Percentiles rank a stretch among this genome's conserved stretches.
Evolutionary conservation across 2,888 invertebrate genomes (phyloP).

Genomic region (Drosophila nr. medialis): DNA sequence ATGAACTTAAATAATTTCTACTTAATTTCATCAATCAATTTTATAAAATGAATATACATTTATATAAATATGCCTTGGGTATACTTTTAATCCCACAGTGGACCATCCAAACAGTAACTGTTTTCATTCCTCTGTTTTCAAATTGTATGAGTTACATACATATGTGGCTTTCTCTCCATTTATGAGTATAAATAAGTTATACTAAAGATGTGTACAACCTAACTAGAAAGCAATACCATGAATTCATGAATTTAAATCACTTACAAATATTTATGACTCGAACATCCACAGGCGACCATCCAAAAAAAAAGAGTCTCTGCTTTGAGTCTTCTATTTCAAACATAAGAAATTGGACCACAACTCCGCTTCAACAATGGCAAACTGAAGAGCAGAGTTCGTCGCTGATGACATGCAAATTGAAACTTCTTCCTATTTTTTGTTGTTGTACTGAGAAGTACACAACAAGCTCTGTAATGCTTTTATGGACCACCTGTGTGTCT

Average conservation of each 20-base stretch:
- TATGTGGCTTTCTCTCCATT: background rate
- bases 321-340: background rate
- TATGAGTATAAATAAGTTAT: background rate
- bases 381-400: background rate
- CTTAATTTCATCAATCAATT: too few species aligned
- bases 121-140: background rate
- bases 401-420: conserved; percentile 42
- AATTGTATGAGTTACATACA: background rate
- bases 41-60: too few species aligned
- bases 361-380: background rate
- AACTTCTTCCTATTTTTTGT: background rate
- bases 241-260: background rate
- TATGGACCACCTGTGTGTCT: conserved; percentile 14
- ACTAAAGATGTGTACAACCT: background rate
- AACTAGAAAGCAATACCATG: background rate
- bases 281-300: background rate
- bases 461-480: conserved; percentile 31
- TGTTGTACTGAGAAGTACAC: background rate
- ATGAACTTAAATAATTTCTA: too few species aligned
- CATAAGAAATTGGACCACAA: conserved; percentile 1
- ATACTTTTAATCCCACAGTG: background rate
- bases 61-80: too few species aligned
- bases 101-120: background rate
- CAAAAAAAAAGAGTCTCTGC: background rate
- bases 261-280: background rate